Conservation (phyloP, 2,888 invertebrate genomes). For the Axea sp. region DNA sequence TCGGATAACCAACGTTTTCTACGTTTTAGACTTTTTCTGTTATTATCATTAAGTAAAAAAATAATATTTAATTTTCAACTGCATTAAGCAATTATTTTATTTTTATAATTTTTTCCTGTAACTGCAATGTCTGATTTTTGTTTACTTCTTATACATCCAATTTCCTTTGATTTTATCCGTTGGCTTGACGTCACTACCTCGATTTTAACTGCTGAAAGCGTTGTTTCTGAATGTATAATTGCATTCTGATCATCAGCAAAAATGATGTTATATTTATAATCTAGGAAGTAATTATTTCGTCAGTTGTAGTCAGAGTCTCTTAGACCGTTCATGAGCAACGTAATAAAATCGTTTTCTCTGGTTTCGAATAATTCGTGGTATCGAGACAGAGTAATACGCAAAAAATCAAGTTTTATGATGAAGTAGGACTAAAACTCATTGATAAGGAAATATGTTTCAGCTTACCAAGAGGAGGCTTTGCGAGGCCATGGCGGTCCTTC, state of each 20-base stretch:
- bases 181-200: slow-evolving; percentile 37
- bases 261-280: slow-evolving; percentile 15
- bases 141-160: slow-evolving; percentile 1
- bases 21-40: slow-evolving; percentile 1
- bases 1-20: slow-evolving; percentile 66
- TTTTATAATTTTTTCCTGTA: neutral
- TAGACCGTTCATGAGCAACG: slow-evolving; percentile 36
- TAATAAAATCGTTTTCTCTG: slow-evolving; percentile 1
- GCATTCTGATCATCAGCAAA: slow-evolving; percentile 28
- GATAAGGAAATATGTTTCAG: slow-evolving; percentile 75
- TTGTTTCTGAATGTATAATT: slow-evolving; percentile 50
- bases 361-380: slow-evolving; percentile 6
- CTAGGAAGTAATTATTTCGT: slow-evolving; percentile 15
- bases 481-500: slow-evolving; percentile 75
- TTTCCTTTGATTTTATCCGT: slow-evolving; percentile 21
- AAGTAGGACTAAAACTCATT: slow-evolving; percentile 62
- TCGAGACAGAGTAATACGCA: slow-evolving; percentile 35
- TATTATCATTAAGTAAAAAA: neutral
- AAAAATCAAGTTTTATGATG: slow-evolving; percentile 30
- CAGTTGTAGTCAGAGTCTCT: slow-evolving; percentile 32
- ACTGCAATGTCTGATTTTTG: slow-evolving; percentile 1
- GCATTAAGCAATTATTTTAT: no score
- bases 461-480: slow-evolving; percentile 77
- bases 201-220: slow-evolving; percentile 9
- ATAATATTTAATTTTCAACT: slow-evolving; percentile 6